These are phyloP conservation scores for Acrocera orbiculus DNA, from an alignment of 2,888 invertebrate species.

Conservation along the genomic window DNA sequence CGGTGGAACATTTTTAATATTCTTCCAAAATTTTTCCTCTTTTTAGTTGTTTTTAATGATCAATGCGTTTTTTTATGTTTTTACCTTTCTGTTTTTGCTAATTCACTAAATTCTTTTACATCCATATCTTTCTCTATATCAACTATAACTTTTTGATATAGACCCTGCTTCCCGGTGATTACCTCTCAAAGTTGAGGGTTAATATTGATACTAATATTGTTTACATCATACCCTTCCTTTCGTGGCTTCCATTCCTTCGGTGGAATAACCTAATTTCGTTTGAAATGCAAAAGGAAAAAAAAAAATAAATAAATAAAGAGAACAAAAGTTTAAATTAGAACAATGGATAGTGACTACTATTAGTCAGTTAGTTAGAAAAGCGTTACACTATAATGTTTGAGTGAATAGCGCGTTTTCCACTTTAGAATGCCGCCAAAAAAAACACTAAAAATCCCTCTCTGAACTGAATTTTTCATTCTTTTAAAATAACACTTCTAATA, in stretches of 20 bases:
- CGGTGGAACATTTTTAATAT: constrained; percentile 86
- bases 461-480: too few relatives aligned
- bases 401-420: too few relatives aligned
- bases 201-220: constrained; percentile 66
- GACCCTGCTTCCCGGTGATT: constrained; percentile 84
- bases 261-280: too few relatives aligned
- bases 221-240: constrained; percentile 64
- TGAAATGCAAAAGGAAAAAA: too few relatives aligned
- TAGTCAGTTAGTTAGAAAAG: too few relatives aligned
- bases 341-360: too few relatives aligned
- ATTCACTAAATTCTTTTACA: constrained; percentile 68
- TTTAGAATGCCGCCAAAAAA: too few relatives aligned
- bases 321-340: too few relatives aligned
- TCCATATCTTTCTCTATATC: constrained; percentile 90
- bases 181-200: constrained; percentile 88
- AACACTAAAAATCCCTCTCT: too few relatives aligned
- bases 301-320: too few relatives aligned
- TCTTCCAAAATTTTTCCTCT: constrained; percentile 95
- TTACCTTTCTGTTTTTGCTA: constrained; percentile 55
- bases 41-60: constrained; percentile 78
- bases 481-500: too few relatives aligned
- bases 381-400: too few relatives aligned
- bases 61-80: constrained; percentile 63
- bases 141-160: constrained; percentile 92
- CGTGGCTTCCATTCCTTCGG: constrained; percentile 90